Evolutionary conservation across 1,140 invertebrate genomes (phyloP).

Genomic region (Berghia stephanieae): DNA sequence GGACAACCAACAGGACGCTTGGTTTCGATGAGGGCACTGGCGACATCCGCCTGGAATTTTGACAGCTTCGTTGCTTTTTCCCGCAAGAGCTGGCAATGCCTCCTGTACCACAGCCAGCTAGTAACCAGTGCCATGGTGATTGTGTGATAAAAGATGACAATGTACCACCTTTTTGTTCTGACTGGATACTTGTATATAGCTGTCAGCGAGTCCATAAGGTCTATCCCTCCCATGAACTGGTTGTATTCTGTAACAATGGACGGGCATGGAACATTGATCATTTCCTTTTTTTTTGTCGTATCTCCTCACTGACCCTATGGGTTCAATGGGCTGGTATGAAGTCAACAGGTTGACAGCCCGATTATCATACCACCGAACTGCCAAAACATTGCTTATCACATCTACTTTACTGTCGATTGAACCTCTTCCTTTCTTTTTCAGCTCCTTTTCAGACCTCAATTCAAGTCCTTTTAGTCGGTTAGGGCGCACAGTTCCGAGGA

Average conservation of each 20-base stretch:
- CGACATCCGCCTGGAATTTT: constrained; percentile 8
- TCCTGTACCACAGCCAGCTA: constrained; percentile 52
- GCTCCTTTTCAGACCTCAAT: constrained; percentile 37
- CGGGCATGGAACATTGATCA: constrained; percentile 56
- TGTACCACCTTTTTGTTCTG: constrained; percentile 53
- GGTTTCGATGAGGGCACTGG: neutral
- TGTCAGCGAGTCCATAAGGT: constrained; percentile 50
- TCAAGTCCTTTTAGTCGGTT: constrained; percentile 32
- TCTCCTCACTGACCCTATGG: constrained; percentile 25
- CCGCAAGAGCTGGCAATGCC: constrained; percentile 30
- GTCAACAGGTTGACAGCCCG: constrained; percentile 36
- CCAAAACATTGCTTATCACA: constrained; percentile 27
- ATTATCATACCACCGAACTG: constrained; percentile 37
- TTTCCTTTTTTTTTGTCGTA: constrained; percentile 47
- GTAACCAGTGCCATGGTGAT: constrained; percentile 53
- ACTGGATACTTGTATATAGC: constrained; percentile 48
- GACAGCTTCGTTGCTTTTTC: neutral
- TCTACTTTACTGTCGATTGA: constrained; percentile 32
- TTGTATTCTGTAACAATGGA: constrained; percentile 62
- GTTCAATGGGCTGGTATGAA: constrained; percentile 35
- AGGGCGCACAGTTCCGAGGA: constrained; percentile 38
- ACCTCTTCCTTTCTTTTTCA: constrained; percentile 37
- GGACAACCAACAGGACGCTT: neutral
- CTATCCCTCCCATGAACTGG: constrained; percentile 64
- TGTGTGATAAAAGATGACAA: constrained; percentile 47